phyloP scores from a whole-genome alignment of 1,140 invertebrate genomes.

The Lamellibrachia luymesi region DNA sequence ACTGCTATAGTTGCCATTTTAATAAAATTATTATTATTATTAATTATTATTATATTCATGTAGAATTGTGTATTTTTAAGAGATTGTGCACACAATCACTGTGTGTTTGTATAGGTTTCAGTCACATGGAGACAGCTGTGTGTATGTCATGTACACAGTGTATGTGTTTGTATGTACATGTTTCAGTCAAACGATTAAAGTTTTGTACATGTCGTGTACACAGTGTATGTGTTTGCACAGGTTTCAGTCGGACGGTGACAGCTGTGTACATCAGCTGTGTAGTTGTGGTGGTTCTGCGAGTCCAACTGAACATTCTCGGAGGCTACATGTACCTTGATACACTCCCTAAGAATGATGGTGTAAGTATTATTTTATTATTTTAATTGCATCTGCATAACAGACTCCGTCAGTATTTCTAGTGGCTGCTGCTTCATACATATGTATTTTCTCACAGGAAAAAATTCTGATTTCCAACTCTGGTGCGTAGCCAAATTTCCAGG shows the following conservation, averaged over 20 bases:
- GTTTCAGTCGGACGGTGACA: slow-evolving; percentile 61
- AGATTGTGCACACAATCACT: too few species aligned
- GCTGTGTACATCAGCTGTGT: slow-evolving; percentile 80
- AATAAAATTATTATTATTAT: too few species aligned
- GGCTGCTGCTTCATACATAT: too few species aligned
- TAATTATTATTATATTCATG: too few species aligned
- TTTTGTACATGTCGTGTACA: background rate
- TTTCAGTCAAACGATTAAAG: background rate
- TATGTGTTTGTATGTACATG: background rate
- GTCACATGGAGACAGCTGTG: background rate
- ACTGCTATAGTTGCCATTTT: too few species aligned
- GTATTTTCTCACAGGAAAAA: too few species aligned
- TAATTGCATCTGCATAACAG: too few species aligned
- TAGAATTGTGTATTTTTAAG: background rate
- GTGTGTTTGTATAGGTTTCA: too few species aligned
- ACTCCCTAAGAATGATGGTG: slow-evolving; percentile 21
- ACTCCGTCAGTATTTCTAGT: too few species aligned
- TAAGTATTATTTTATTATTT: background rate
- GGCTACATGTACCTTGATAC: slow-evolving; percentile 78
- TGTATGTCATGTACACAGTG: background rate
- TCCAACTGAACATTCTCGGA: slow-evolving; percentile 84
- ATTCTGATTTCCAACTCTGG: too few species aligned
- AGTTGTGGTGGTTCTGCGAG: slow-evolving; percentile 74
- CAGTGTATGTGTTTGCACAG: slow-evolving; percentile 35
- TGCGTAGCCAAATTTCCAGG: too few species aligned